These are phyloP conservation scores for Mormyrops attenuatus DNA, from an alignment of 2,797 vertebrate species.

Conservation along the genomic window DNA sequence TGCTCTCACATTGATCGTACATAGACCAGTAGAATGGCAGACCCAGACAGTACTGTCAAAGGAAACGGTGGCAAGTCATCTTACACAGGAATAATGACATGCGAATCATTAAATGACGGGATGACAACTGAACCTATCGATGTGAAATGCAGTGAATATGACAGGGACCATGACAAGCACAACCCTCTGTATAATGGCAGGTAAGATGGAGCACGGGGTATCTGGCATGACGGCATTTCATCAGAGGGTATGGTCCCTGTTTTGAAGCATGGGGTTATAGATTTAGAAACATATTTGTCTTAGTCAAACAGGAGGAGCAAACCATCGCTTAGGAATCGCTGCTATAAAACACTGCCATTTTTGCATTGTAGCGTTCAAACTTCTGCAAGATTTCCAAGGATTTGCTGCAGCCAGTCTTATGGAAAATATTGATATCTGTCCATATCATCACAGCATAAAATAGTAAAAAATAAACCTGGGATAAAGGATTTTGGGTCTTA, in stretches of 20 bases:
- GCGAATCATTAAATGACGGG: not conserved
- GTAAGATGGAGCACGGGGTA: not conserved
- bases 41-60: not conserved
- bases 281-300: not conserved
- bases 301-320: not conserved
- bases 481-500: not conserved
- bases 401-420: not conserved
- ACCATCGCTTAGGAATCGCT: not conserved
- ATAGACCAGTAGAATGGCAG: not conserved
- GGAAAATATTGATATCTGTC: not conserved
- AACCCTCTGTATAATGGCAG: not conserved
- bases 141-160: not conserved
- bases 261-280: not conserved
- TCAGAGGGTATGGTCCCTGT: not conserved
- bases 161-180: not conserved
- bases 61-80: not conserved
- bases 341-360: not conserved
- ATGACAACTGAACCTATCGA: not conserved
- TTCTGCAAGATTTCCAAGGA: not conserved
- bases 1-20: not conserved
- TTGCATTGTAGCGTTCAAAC: not conserved
- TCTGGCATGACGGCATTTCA: not conserved
- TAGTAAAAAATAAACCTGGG: not conserved
- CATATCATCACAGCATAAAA: not conserved
- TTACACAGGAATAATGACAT: not conserved